Conservation (phyloP, 2,113 vertebrate species). For the Grammomys surdaster region DNA sequence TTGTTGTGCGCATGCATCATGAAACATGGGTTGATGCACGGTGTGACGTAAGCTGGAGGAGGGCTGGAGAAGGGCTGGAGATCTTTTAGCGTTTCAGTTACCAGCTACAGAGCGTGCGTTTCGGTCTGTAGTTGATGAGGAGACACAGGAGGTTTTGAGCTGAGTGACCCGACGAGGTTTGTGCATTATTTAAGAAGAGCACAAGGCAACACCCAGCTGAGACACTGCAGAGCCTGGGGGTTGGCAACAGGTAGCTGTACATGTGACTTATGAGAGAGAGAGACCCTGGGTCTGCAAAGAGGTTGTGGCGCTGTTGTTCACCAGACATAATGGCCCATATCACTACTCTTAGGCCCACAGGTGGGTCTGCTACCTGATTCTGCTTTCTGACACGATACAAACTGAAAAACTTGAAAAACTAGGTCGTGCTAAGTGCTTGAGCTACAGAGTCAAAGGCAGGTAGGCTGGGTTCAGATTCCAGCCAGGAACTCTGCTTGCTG, state of each 20-base stretch:
- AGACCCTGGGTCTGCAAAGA: accelerated
- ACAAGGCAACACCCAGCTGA: slow-evolving; percentile 18
- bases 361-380: slow-evolving; percentile 20
- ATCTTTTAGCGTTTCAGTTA: slow-evolving; percentile 5
- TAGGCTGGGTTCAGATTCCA: slow-evolving; percentile 54
- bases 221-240: neutral
- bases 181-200: slow-evolving; percentile 75
- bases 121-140: neutral
- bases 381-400: slow-evolving; percentile 25
- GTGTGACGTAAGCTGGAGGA: neutral
- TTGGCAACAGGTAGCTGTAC: neutral
- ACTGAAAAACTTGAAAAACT: slow-evolving; percentile 64
- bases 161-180: neutral
- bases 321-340: too few species aligned
- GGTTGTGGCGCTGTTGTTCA: accelerated
- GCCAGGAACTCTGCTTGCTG: neutral
- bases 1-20: neutral
- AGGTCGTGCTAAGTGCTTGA: slow-evolving; percentile 45
- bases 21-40: neutral
- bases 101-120: slow-evolving; percentile 19
- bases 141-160: slow-evolving; percentile 52
- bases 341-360: neutral
- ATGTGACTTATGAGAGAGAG: neutral
- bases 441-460: neutral
- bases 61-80: neutral